Base-by-base conservation (phyloP, 1,140 invertebrate genomes). In the Drosophila bocki region DNA sequence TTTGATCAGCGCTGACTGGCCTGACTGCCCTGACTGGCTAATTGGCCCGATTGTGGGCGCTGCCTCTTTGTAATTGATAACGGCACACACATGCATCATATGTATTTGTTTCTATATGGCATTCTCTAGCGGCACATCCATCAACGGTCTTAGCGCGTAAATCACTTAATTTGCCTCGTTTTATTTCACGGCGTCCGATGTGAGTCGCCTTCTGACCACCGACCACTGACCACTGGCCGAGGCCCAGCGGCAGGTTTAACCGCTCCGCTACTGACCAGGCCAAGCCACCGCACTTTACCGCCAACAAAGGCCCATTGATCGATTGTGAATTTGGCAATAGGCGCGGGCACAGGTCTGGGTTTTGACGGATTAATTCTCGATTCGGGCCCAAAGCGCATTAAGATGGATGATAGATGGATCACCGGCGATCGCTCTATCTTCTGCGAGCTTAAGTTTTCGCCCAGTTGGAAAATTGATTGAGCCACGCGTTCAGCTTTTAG, bases 351-450 rank as follows among this genome's bases (percentile, higher is more conserved):
- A 22, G 58, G 63, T 77, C 64, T 58, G 39, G 42, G 57, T 80
- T 67, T 84, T 88, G 84, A 88, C 81, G 85, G 85, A 90, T 90
- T 87, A 88, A 90, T 88, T 84, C 85, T 78, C 78, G 74, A 90
- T 84, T 78, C 65, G 85, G 84, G 80, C 84, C 80, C 74, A 82
- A 84, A 75, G 64, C 69, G 84, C 84, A 90, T 80, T 88, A 87
- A 84, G 82, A 85, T 81, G 76, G 77, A 84, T 83, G 79, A 70
- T 82, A 88, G 85, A 88, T 81, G 84, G 83, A 80, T 88, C 70
- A 69, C 84, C 65, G 41, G 32, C 67, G 72, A 75, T 76, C 77
- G 83, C 83, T 87, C 83, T 77, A 80, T 78, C 63, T 83, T 82
- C 62, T 37, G n/a, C 42, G 44, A 63, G 85, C 81, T 88, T 90